Percentiles rank a stretch among this genome's conserved stretches.
Conservation (phyloP, 2,888 invertebrate genomes). For the Napeogenes inachia region DNA sequence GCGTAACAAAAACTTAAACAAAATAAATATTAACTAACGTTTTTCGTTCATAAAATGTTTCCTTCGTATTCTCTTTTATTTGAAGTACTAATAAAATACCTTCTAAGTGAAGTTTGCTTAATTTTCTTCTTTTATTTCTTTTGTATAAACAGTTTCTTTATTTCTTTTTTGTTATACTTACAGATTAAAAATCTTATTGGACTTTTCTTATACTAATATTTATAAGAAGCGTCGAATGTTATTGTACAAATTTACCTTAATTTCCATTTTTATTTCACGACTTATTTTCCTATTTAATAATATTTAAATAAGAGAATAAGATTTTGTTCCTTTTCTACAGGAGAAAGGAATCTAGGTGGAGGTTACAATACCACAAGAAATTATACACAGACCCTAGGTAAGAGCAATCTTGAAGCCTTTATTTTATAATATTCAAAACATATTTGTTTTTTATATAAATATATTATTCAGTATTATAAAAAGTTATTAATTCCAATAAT, state of each 20-base stretch:
- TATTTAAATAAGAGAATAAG: not conserved
- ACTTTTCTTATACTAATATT: not conserved
- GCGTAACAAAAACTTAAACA: not conserved
- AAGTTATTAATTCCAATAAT: not conserved
- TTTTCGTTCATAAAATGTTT: not conserved
- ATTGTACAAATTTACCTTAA: constrained; percentile 3
- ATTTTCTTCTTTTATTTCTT: not conserved
- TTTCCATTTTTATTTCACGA: constrained; percentile 6
- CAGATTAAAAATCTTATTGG: not conserved
- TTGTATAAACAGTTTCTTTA: constrained; percentile 2
- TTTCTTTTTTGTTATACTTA: not conserved
- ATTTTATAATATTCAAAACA: no score
- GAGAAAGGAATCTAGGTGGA: constrained; percentile 17
- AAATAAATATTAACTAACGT: not conserved
- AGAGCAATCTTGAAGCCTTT: not conserved
- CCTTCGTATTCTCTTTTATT: not conserved
- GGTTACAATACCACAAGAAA: constrained; percentile 24
- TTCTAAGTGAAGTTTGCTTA: not conserved
- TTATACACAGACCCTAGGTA: constrained; percentile 16
- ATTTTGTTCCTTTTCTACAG: constrained; percentile 12
- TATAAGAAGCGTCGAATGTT: no score
- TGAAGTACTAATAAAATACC: constrained; percentile 3
- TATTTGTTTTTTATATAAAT: no score
- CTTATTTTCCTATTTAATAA: constrained; percentile 5
- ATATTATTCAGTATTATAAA: no score